A percentile compares a stretch with the other conserved stretches of the same genome.
phyloP scores from a whole-genome alignment of 2,113 vertebrate species.

The Nannospalax galili region DNA sequence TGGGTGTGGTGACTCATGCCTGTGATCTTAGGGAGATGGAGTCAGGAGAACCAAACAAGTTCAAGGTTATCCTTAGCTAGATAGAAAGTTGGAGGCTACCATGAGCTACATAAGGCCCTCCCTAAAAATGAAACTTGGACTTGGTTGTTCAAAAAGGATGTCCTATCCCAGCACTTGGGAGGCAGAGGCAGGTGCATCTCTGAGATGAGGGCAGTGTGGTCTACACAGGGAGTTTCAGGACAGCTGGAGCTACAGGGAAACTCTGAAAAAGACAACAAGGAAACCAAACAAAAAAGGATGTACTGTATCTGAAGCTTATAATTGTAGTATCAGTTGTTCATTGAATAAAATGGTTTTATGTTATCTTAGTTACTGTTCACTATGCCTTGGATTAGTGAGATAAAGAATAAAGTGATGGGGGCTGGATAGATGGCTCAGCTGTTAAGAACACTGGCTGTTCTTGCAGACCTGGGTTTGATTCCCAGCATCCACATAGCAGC shows the following conservation, averaged over 20 bases:
- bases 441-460: no score
- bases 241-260: no score
- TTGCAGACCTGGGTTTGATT: no score
- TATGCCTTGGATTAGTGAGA: conserved; percentile 39
- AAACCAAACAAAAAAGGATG: neutral
- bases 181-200: no score
- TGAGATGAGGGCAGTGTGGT: no score
- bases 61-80: neutral
- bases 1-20: neutral
- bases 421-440: no score
- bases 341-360: conserved; percentile 24
- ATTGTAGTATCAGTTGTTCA: neutral
- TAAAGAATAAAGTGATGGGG: no score
- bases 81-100: neutral
- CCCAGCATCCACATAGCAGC: no score
- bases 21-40: neutral
- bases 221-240: no score
- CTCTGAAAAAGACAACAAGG: no score
- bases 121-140: neutral
- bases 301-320: neutral
- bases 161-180: no score
- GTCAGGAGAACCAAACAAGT: neutral
- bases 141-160: conserved; percentile 40
- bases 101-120: neutral
- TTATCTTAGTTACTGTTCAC: neutral